Evolutionary conservation across 64 coral and sea anemone genomes (phyloP).

Genomic region (Dendrophyllia cribrosa): DNA sequence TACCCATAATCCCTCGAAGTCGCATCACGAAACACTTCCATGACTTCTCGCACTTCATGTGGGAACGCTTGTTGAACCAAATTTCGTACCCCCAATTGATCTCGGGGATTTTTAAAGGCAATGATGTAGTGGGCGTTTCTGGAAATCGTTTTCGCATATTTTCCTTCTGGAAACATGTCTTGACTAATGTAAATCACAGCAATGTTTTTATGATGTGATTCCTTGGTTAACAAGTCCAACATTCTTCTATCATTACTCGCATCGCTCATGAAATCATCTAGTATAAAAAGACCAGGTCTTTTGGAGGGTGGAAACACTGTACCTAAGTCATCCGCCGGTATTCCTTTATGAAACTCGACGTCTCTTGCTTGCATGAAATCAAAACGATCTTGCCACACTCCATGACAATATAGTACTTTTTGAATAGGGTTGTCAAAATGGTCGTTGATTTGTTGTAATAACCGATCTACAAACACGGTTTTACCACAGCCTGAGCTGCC

Average conservation of each 20-base stretch:
- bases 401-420: slow-evolving; percentile 17
- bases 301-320: background rate
- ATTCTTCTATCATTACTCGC: slow-evolving; percentile 8
- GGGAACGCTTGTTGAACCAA: background rate
- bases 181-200: slow-evolving; percentile 16
- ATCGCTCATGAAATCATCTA: slow-evolving; percentile 11
- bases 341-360: slow-evolving; percentile 7
- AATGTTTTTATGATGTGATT: slow-evolving; percentile 52
- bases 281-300: background rate
- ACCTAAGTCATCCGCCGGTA: background rate
- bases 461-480: too few species aligned
- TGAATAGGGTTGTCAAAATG: too few species aligned
- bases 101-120: background rate
- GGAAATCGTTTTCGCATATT: too few species aligned
- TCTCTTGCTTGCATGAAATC: background rate
- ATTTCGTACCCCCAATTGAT: background rate
- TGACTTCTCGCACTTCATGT: too few species aligned
- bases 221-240: slow-evolving; percentile 15
- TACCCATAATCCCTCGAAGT: too few species aligned
- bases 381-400: background rate
- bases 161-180: slow-evolving; percentile 36
- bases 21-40: too few species aligned
- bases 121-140: too few species aligned
- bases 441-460: too few species aligned
- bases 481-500: too few species aligned